phyloP scores from a whole-genome alignment of 35 echinoderm and acorn worm species.

The Chiridota heheva region DNA sequence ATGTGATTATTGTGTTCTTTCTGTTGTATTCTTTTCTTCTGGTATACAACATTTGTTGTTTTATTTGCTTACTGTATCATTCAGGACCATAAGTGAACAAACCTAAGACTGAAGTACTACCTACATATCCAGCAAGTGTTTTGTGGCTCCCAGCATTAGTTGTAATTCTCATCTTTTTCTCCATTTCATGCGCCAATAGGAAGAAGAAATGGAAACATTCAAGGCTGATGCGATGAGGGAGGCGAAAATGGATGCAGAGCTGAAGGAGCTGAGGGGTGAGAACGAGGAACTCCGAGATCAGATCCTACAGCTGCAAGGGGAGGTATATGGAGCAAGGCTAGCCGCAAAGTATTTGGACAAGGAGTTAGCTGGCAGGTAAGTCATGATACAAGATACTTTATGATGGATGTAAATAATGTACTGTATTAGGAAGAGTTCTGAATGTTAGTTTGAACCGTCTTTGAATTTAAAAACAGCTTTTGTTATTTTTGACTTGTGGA shows the following conservation, averaged over 20 bases:
- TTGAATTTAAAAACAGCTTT: too few relatives aligned
- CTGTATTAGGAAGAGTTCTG: too few relatives aligned
- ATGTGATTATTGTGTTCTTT: too few relatives aligned
- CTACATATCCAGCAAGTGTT: too few relatives aligned
- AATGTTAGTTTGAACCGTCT: too few relatives aligned
- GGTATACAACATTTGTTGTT: too few relatives aligned
- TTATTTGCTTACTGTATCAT: too few relatives aligned
- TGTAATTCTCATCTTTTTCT: background rate
- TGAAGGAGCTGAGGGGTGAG: slow-evolving; percentile 81
- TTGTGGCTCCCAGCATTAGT: background rate
- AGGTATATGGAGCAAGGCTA: slow-evolving; percentile 97
- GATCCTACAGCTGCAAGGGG: slow-evolving; percentile 88
- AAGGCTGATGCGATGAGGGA: slow-evolving; percentile 88
- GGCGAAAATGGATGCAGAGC: slow-evolving; percentile 77
- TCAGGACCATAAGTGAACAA: too few relatives aligned
- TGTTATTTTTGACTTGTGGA: too few relatives aligned
- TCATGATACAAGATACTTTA: background rate
- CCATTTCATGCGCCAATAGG: slow-evolving; percentile 35
- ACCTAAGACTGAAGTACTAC: too few relatives aligned
- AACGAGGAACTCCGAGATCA: slow-evolving; percentile 72
- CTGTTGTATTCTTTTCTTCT: too few relatives aligned
- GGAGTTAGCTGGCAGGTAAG: slow-evolving; percentile 93
- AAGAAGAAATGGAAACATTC: slow-evolving; percentile 89
- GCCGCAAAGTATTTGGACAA: slow-evolving; percentile 99
- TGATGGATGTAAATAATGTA: background rate